Evolutionary conservation across 2,888 invertebrate genomes (phyloP), one percentile per base, ranked within the genome.

Genomic region (Trichopoda pennipes): DNA sequence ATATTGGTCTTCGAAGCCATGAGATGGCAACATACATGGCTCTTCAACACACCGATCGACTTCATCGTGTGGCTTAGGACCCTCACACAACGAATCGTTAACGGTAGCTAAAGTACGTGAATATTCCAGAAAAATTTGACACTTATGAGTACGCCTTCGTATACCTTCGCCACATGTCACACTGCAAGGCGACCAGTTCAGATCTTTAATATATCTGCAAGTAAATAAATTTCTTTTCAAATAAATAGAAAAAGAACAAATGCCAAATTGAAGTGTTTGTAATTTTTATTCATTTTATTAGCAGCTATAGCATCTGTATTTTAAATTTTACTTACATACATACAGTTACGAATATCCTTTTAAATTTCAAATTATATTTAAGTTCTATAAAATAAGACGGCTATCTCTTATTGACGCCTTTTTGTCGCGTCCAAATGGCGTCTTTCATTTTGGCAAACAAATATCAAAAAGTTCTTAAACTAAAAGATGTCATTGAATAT

Each of bases 121-220:
- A 91, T 97, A 98, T 90, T 97, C 97, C 82, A 98, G 92, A 91
- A 96, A 98, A 87, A 98, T 98, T 92, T 97, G 97, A 92, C 99
- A 99, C 86, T 96, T 94, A n/a, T 98, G 98, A 86, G 95, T 94
- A 42, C 98, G 94, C 84, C 94, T 94, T n/a, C 95, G 93, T 86
- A 95, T 93, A 0, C 98, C 99, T 89, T 96, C 96, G 0, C 98
- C 98, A 89, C 99, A 98, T 0, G 96, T 95, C 0, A 95, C 96
- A 86, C 96, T 97, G 92, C 99, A 99, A 0, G 96, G 94, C 2
- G 97, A 95, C 98, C 98, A 99, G 70, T 96, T 96, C 12, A 91
- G 92, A 80, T 97, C 97, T 83, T 96, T 95, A 88, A 98, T 95
- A 92, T 96, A 99, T 89, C 99, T 98, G 92, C 75, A 91, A 84